These are phyloP conservation scores for Rhinichthys osculus DNA, from an alignment of 2,797 vertebrate genomes.

Conservation along the genomic window DNA sequence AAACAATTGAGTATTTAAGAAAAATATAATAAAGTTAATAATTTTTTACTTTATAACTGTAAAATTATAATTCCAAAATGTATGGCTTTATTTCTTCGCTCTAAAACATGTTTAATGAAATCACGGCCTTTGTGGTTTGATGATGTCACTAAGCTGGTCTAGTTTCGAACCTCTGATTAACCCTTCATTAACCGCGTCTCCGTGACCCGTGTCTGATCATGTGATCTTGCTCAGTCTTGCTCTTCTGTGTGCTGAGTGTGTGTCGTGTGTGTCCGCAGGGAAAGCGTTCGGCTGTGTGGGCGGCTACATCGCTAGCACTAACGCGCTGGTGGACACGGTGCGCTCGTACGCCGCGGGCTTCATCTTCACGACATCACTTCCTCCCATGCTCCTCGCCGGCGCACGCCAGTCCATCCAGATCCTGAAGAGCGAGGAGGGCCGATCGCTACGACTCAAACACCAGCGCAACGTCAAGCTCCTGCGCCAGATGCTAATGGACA, in stretches of 20 bases:
- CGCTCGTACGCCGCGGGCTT: slow-evolving; percentile 91
- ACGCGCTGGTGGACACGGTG: slow-evolving; percentile 84
- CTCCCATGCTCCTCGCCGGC: slow-evolving; percentile 93
- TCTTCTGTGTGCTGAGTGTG: neutral
- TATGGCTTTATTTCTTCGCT: neutral
- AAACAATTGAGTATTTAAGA: too few species aligned
- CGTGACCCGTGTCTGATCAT: neutral
- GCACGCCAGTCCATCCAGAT: slow-evolving; percentile 87
- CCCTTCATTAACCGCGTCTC: too few species aligned
- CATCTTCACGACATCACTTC: slow-evolving; percentile 94
- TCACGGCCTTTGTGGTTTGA: neutral
- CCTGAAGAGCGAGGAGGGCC: slow-evolving; percentile 89
- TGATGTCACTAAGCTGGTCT: too few species aligned
- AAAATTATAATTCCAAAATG: neutral
- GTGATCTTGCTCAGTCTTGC: neutral
- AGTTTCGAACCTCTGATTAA: neutral
- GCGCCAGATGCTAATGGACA: slow-evolving; percentile 97
- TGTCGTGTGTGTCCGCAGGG: slow-evolving; percentile 70
- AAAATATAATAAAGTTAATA: too few species aligned
- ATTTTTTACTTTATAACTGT: too few species aligned
- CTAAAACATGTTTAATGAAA: neutral
- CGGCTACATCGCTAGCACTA: slow-evolving; percentile 88
- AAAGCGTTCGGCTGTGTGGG: slow-evolving; percentile 92
- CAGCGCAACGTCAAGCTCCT: slow-evolving; percentile 95
- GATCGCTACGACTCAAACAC: slow-evolving; percentile 86